A percentile compares a stretch with the other conserved stretches of the same genome.
Evolutionary conservation across 2,113 vertebrate species (phyloP).

Genomic region (Sula dactylatra): DNA sequence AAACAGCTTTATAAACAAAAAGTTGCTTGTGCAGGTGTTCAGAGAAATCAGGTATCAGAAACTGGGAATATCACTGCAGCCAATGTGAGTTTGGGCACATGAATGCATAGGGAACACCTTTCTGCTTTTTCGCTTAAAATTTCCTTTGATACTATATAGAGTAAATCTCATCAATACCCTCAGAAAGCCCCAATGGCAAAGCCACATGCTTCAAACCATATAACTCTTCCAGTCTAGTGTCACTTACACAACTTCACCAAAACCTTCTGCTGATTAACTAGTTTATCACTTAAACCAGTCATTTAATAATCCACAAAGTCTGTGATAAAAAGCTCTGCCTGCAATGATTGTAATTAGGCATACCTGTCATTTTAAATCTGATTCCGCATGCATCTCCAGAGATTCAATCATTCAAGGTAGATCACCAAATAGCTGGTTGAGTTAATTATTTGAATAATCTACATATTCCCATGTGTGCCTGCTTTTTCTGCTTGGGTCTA

Average conservation of each 20-base stretch:
- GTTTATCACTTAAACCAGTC: background rate
- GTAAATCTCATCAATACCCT: background rate
- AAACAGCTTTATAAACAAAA: background rate
- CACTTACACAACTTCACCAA: background rate
- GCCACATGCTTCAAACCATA: background rate
- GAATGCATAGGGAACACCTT: background rate
- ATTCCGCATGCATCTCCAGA: background rate
- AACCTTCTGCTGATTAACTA: background rate
- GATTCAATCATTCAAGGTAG: constrained; percentile 7
- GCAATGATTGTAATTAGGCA: constrained; percentile 13
- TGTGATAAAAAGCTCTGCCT: background rate
- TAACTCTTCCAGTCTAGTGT: background rate
- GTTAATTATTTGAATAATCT: constrained; percentile 40
- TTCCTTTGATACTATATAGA: background rate
- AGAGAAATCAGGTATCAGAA: background rate
- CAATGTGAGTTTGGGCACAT: background rate
- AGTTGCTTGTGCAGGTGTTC: background rate
- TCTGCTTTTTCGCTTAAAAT: background rate
- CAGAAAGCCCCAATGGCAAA: background rate
- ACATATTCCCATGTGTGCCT: background rate
- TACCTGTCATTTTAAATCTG: constrained; percentile 32
- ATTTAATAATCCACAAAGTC: background rate
- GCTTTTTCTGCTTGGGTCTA: background rate
- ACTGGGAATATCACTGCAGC: background rate
- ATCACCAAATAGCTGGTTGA: constrained; percentile 37